phyloP scores from a whole-genome alignment of 2,888 invertebrate genomes.

The Thysanoteuthis rhombus region DNA sequence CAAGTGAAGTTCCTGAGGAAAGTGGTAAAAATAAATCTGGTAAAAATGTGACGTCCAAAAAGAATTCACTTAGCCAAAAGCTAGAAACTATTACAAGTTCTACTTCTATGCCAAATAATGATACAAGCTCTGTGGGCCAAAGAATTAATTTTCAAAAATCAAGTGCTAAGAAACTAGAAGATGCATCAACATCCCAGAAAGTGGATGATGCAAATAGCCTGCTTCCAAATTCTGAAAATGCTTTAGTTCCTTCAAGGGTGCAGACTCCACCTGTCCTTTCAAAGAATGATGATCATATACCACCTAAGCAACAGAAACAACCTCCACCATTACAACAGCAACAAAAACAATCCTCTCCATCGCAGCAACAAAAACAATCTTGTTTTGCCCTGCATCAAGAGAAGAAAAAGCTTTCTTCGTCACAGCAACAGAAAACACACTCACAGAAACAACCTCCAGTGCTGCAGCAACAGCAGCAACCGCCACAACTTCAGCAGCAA shows the following conservation, averaged over 20 bases:
- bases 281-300: background rate
- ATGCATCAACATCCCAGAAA: background rate
- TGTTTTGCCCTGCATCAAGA: background rate
- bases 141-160: background rate
- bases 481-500: background rate
- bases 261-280: constrained; percentile 12
- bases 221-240: background rate
- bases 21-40: background rate
- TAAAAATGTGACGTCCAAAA: background rate
- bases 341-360: constrained; percentile 17
- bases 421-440: background rate
- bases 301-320: constrained; percentile 13
- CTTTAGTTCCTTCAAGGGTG: background rate
- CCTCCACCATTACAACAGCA: background rate
- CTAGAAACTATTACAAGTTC: background rate
- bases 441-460: background rate
- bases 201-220: background rate
- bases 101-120: background rate
- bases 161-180: background rate
- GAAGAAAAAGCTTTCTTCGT: background rate
- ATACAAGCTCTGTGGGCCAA: background rate
- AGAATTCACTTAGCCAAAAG: background rate
- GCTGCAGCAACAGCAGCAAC: background rate
- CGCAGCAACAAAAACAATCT: background rate
- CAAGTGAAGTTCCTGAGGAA: background rate